phyloP scores from a whole-genome alignment of 2,113 vertebrate genomes.

The Microcebus jonahi region DNA sequence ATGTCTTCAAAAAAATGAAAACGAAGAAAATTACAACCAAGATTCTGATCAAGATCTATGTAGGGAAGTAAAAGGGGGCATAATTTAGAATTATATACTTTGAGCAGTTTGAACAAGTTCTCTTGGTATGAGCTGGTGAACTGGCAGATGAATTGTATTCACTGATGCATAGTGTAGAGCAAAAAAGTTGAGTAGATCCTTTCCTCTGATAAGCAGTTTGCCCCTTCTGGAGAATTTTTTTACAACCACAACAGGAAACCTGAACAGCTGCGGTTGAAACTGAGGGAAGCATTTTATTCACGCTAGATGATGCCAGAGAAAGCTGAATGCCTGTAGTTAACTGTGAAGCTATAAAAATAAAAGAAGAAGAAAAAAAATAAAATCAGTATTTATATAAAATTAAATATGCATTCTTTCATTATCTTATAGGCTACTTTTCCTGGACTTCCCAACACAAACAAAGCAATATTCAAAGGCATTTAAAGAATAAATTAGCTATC shows the following conservation, averaged over 20 bases:
- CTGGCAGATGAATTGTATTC: conserved; percentile 88
- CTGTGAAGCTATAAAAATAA: conserved; percentile 84
- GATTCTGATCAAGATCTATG: background rate
- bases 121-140: conserved; percentile 82
- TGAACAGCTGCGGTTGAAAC: conserved; percentile 84
- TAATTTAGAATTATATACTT: conserved; percentile 87
- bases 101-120: conserved; percentile 92
- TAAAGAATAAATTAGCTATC: background rate
- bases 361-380: conserved; percentile 32
- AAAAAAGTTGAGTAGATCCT: conserved; percentile 94
- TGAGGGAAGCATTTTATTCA: conserved; percentile 85
- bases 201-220: conserved; percentile 98
- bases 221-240: conserved; percentile 93
- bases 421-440: conserved; percentile 37
- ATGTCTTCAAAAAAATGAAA: conserved; percentile 26
- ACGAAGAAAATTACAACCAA: conserved; percentile 8
- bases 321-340: conserved; percentile 83
- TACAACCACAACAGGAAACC: conserved; percentile 93
- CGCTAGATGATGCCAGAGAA: conserved; percentile 83
- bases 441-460: background rate
- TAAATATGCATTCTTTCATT: background rate
- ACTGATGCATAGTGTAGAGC: conserved; percentile 94
- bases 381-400: conserved; percentile 40
- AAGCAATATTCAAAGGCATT: conserved; percentile 42
- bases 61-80: conserved; percentile 26